Conservation (phyloP, 2,797 vertebrate species). For the Valencia hispanica region DNA sequence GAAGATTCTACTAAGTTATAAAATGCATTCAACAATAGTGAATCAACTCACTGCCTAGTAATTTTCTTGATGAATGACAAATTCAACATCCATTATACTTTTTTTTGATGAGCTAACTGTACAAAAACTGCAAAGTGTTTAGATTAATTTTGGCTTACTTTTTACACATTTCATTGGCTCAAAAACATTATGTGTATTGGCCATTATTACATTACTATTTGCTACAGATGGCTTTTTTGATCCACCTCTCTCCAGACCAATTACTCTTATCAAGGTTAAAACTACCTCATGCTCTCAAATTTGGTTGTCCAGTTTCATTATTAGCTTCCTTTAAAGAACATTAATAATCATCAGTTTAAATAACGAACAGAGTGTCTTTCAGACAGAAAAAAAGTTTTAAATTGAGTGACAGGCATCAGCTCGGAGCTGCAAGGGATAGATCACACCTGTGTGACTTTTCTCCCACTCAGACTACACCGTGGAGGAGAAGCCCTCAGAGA, state of each 20-base stretch:
- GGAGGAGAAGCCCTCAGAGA: constrained; percentile 96
- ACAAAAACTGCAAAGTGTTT: background rate
- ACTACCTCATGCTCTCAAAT: no score
- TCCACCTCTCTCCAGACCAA: no score
- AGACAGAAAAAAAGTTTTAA: background rate
- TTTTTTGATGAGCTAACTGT: background rate
- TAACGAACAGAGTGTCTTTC: background rate
- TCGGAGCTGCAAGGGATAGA: background rate
- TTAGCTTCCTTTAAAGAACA: background rate
- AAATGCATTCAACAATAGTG: background rate
- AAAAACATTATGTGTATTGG: background rate
- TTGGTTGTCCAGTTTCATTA: background rate
- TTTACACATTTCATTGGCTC: background rate
- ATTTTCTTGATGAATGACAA: background rate
- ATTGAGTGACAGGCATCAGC: background rate
- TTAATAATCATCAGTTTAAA: background rate
- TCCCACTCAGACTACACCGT: constrained; percentile 90
- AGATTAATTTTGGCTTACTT: background rate
- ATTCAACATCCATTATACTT: background rate
- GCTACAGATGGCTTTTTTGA: no score
- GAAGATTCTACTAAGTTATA: background rate
- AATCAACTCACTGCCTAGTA: background rate
- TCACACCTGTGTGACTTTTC: background rate
- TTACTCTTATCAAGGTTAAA: no score
- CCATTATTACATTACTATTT: no score